Base-by-base conservation (phyloP, 2,888 invertebrate genomes). In the Hirtodrosophila confusa region DNA sequence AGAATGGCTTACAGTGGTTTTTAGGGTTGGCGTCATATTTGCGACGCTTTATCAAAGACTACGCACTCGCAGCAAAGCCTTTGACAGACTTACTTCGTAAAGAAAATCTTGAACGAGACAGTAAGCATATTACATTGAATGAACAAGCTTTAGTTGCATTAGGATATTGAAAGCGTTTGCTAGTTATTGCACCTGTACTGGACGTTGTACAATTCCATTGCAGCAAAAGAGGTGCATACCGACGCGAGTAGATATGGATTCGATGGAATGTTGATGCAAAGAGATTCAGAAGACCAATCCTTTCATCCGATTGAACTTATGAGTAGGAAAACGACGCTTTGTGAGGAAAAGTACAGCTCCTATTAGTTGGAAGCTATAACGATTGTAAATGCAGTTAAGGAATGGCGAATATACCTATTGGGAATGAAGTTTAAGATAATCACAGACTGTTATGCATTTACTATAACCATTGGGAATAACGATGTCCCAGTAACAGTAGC, bases 51-150 rank as follows among this genome's bases (percentile, higher is more conserved):
- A 36, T 36, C 3, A 36, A 36, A n/a, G n/a, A 7, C n/a, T 36
- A 36, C 7, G 9, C 36, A n/a, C n/a, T 36, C 3, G 36, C 9
- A 36, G 36, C 12, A 10, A 31, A 29, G 11, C 31, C 44, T 0
- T 31, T 45, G 31, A 31, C 44, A 6, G 31, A 45, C 12, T 31
- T 43, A 24, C 43, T 43, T 12, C 31, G 44, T 29, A 45, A 31
- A 12, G 7, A 45, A n/a, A 29, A 45, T 6, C 4, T 5, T 8
- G 8, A 27, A 6, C 7, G 44, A 3, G 31, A 45, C 6, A 45
- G 27, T 12, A 45, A 31, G 27, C 3, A 27, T 4, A 27, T 27
- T 27, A 27, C 3, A 27, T 27, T 27, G 5, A 27, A 27, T 27
- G 27, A 27, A 3, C 27, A 27, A 5, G 27, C 27, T 5, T 5